phyloP scores from a whole-genome alignment of 2,888 invertebrate genomes.

The Zaprionus bogoriensis region DNA sequence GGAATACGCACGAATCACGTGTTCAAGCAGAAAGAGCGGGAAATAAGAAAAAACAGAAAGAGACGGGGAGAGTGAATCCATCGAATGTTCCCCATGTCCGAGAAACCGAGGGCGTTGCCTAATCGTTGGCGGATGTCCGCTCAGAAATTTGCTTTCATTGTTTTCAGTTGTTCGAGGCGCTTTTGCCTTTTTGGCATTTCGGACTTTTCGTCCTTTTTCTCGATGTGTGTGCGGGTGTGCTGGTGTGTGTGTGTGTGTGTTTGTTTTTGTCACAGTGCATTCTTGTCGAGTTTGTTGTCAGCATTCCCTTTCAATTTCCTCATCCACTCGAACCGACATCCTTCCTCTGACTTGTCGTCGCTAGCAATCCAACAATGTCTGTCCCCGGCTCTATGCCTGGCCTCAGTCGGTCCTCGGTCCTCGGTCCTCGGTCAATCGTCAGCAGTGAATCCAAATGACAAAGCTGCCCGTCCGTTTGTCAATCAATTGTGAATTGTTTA shows the following conservation, averaged over 20 bases:
- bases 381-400: constrained; percentile 33
- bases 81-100: background rate
- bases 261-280: constrained; percentile 39
- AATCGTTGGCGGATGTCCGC: constrained; percentile 71
- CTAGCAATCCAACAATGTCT: constrained; percentile 39
- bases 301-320: constrained; percentile 79
- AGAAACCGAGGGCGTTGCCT: constrained; percentile 38
- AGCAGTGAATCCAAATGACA: constrained; percentile 68
- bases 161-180: constrained; percentile 47
- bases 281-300: constrained; percentile 67
- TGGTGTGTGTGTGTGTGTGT: constrained; percentile 1
- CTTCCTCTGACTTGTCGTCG: constrained; percentile 71
- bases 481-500: constrained; percentile 79
- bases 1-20: too few relatives aligned
- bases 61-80: constrained; percentile 85
- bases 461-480: constrained; percentile 69
- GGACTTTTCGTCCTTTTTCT: constrained; percentile 9
- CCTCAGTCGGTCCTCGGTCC: constrained; percentile 28
- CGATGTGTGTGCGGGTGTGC: background rate
- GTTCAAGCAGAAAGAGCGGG: background rate
- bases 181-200: constrained; percentile 33
- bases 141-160: constrained; percentile 74
- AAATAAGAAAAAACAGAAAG: constrained; percentile 88
- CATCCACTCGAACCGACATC: constrained; percentile 73
- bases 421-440: constrained; percentile 30